These are phyloP conservation scores for Nemapogon koenigi DNA, from an alignment of 2,888 invertebrate species.

Conservation along the genomic window DNA sequence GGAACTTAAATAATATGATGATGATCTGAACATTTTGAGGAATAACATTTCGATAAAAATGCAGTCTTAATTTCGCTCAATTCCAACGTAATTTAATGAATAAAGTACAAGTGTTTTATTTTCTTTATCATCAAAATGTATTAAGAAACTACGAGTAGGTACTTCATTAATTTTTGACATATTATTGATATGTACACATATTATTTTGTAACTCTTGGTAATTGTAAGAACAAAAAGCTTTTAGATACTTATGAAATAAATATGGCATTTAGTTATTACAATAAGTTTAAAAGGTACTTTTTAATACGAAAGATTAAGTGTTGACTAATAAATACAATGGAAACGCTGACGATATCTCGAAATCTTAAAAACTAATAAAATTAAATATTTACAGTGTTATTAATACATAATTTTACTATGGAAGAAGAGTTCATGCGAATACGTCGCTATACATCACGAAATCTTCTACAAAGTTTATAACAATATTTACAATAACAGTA, in stretches of 20 bases:
- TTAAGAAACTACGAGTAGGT: too few relatives aligned
- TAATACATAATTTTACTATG: conserved; percentile 40
- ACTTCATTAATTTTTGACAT: too few relatives aligned
- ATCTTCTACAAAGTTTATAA: conserved; percentile 41
- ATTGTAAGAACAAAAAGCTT: too few relatives aligned
- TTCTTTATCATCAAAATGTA: too few relatives aligned
- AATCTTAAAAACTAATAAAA: conserved; percentile 39
- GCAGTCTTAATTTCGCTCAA: too few relatives aligned
- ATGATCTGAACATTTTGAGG: too few relatives aligned
- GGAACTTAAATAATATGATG: conserved; percentile 35
- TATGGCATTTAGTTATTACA: conserved; percentile 53
- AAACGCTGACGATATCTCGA: conserved; percentile 48
- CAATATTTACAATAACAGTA: conserved; percentile 48
- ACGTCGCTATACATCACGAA: conserved; percentile 36
- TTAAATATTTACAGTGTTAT: conserved; percentile 52
- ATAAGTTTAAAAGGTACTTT: conserved; percentile 52
- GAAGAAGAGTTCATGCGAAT: conserved; percentile 49
- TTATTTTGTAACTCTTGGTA: too few relatives aligned
- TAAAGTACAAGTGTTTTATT: too few relatives aligned
- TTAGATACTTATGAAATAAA: conserved; percentile 53
- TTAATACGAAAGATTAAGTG: conserved; percentile 40
- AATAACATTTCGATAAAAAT: too few relatives aligned
- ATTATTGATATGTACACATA: too few relatives aligned
- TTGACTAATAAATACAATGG: conserved; percentile 52
- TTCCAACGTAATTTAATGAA: too few relatives aligned